Conservation (phyloP, 1,140 invertebrate species). For the Whitmania pigra region DNA sequence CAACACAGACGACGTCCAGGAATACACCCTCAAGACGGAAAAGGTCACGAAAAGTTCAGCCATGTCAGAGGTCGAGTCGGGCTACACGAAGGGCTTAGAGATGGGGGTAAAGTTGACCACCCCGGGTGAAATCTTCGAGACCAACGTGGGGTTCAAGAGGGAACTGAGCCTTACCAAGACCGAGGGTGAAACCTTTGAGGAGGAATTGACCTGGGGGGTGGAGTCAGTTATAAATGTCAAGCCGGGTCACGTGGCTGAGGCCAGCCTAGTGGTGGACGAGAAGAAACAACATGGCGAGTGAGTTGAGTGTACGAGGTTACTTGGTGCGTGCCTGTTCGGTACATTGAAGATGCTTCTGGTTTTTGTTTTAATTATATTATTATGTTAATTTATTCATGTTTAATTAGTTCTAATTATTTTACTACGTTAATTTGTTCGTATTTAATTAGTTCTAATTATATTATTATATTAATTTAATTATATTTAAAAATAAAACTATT, state of each 20-base stretch:
- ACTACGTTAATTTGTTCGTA: too few relatives aligned
- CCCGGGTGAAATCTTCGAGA: conserved; percentile 42
- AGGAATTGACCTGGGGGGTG: conserved; percentile 44
- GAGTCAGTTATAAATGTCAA: conserved; percentile 43
- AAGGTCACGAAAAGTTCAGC: conserved; percentile 40
- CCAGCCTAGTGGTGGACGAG: conserved; percentile 43
- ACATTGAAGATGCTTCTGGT: too few relatives aligned
- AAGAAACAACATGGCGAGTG: conserved; percentile 27
- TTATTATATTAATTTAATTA: too few relatives aligned
- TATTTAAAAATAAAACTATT: too few relatives aligned
- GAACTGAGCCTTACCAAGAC: conserved; percentile 43
- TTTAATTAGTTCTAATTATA: too few relatives aligned
- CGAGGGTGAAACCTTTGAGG: conserved; percentile 41
- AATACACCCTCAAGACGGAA: conserved; percentile 46
- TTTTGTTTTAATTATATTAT: too few relatives aligned
- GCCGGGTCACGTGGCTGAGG: conserved; percentile 38
- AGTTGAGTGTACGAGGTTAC: neutral
- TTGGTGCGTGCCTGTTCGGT: too few relatives aligned
- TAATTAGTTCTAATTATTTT: too few relatives aligned
- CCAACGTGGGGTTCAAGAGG: conserved; percentile 45
- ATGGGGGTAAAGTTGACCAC: conserved; percentile 44
- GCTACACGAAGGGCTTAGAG: conserved; percentile 43
- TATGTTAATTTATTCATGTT: too few relatives aligned
- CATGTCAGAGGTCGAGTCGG: conserved; percentile 39
- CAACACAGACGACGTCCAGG: conserved; percentile 32